phyloP scores from a whole-genome alignment of 2,888 invertebrate species.

The Synergus itoensis region DNA sequence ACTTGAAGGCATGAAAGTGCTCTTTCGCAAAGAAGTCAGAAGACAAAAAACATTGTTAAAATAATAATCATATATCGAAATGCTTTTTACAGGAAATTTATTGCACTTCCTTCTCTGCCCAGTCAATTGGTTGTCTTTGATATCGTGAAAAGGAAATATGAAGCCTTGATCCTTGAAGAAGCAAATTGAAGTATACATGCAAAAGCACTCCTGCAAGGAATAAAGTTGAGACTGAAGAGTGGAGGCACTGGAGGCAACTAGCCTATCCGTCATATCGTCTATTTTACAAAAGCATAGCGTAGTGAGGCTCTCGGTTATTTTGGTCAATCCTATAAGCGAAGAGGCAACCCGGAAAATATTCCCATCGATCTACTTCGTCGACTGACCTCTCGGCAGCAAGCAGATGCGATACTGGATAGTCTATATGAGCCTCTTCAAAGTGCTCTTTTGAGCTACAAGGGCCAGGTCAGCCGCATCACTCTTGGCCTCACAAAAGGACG shows the following conservation, averaged over 20 bases:
- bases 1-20: too few species aligned
- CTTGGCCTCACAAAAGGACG: slow-evolving; percentile 57
- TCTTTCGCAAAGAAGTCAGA: too few species aligned
- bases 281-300: neutral
- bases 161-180: slow-evolving; percentile 11
- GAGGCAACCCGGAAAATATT: slow-evolving; percentile 68
- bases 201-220: slow-evolving; percentile 17
- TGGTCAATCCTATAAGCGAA: slow-evolving; percentile 39
- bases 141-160: slow-evolving; percentile 2
- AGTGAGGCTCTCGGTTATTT: slow-evolving; percentile 22
- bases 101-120: neutral
- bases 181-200: slow-evolving; percentile 22
- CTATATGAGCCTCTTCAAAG: slow-evolving; percentile 61
- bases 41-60: too few species aligned
- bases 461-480: slow-evolving; percentile 58
- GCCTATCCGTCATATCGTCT: slow-evolving; percentile 17
- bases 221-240: slow-evolving; percentile 2
- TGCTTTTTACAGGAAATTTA: neutral
- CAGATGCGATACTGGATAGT: slow-evolving; percentile 55
- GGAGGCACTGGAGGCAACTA: neutral
- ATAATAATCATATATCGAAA: neutral
- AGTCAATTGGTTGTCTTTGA: slow-evolving; percentile 7
- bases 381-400: slow-evolving; percentile 58
- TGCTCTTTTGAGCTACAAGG: slow-evolving; percentile 61
- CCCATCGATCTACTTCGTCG: slow-evolving; percentile 66